Conservation (phyloP, 2,797 vertebrate genomes). For the Microctenopoma stevenorrisi region DNA sequence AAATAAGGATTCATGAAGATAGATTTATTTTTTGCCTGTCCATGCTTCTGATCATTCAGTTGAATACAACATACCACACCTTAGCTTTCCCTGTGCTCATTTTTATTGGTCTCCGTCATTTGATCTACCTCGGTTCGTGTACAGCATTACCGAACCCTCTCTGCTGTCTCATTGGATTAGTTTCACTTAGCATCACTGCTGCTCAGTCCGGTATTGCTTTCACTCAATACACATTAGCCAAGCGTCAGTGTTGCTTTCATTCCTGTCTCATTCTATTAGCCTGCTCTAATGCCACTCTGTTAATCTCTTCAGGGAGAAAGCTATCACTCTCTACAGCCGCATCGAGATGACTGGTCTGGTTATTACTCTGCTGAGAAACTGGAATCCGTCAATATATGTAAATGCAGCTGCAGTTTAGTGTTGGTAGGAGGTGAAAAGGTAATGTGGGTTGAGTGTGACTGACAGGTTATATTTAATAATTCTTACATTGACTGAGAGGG, state of each 20-base stretch:
- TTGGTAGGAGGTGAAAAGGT: neutral
- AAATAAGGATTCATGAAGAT: conserved; percentile 1
- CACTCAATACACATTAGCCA: conserved; percentile 74
- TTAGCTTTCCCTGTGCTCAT: conserved; percentile 33
- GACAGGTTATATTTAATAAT: neutral
- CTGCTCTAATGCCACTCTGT: conserved; percentile 68
- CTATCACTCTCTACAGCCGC: conserved; percentile 46
- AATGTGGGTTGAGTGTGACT: neutral
- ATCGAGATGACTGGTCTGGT: conserved; percentile 65
- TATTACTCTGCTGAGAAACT: conserved; percentile 58
- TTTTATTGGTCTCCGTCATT: conserved; percentile 48
- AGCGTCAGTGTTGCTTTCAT: conserved; percentile 68
- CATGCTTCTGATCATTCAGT: conserved; percentile 7
- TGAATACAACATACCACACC: conserved; percentile 36
- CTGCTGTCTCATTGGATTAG: conserved; percentile 69
- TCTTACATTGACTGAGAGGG: neutral
- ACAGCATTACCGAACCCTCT: conserved; percentile 51
- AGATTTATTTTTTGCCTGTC: neutral
- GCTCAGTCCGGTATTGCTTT: conserved; percentile 65
- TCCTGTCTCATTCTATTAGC: conserved; percentile 77
- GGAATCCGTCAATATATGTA: conserved; percentile 44
- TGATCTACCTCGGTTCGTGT: conserved; percentile 52
- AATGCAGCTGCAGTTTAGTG: conserved; percentile 35
- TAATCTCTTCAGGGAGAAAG: conserved; percentile 69
- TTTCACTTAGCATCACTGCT: conserved; percentile 53